phyloP scores from a whole-genome alignment of 2,113 vertebrate species.

The Symphodus melops region DNA sequence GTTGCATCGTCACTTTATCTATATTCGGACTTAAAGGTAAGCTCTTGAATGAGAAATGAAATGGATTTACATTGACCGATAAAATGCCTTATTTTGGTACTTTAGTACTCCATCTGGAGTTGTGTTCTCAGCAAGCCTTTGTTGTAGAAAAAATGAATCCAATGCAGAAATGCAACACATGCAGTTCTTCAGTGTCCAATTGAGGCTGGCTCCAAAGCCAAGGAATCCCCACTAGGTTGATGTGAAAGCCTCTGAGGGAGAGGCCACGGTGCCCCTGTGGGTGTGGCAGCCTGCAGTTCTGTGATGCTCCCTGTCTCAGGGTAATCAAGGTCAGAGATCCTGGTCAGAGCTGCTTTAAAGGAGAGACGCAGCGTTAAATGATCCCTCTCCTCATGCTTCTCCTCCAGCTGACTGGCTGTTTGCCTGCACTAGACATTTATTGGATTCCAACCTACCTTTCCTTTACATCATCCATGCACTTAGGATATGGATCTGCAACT shows the following conservation, averaged over 20 bases:
- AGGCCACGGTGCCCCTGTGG: background rate
- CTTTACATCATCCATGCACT: background rate
- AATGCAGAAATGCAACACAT: too few relatives aligned
- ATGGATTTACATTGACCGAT: too few relatives aligned
- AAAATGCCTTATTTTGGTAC: too few relatives aligned
- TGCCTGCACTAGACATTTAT: constrained; percentile 22
- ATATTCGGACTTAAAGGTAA: too few relatives aligned
- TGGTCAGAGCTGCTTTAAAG: constrained; percentile 47
- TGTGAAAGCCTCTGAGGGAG: constrained; percentile 7
- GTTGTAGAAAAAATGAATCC: too few relatives aligned
- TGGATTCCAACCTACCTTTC: constrained; percentile 16
- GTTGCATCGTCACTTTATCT: too few relatives aligned
- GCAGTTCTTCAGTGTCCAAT: too few relatives aligned
- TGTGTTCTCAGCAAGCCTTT: background rate
- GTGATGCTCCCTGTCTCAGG: constrained; percentile 11
- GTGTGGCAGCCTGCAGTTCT: constrained; percentile 7
- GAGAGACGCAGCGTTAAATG: constrained; percentile 52
- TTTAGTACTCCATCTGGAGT: background rate
- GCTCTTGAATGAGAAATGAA: too few relatives aligned
- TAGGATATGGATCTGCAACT: constrained; percentile 2
- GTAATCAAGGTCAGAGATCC: constrained; percentile 60
- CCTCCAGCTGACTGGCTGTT: constrained; percentile 11
- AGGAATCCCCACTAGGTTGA: too few relatives aligned
- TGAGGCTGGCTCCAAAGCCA: too few relatives aligned
- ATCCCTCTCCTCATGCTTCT: constrained; percentile 42